Evolutionary conservation across 2,888 invertebrate genomes (phyloP).

Genomic region (Pollenia amentaria): DNA sequence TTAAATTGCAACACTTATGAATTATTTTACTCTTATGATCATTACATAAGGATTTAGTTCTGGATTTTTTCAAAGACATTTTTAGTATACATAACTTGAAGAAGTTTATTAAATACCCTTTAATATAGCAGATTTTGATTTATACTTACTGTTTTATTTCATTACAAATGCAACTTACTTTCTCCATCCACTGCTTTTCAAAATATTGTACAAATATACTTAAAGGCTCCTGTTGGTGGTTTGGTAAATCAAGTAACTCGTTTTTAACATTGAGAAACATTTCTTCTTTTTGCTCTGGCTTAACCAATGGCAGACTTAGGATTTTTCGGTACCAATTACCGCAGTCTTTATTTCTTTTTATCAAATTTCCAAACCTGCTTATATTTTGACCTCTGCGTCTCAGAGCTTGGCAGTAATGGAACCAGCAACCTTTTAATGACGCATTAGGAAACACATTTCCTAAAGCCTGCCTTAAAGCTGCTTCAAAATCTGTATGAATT

Average conservation of each 20-base stretch:
- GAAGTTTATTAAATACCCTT: too few species aligned
- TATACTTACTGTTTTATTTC: too few species aligned
- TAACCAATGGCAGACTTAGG: neutral
- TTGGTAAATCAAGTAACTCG: neutral
- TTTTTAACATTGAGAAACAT: conserved; percentile 18
- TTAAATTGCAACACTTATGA: neutral
- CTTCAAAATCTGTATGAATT: neutral
- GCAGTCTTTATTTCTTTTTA: neutral
- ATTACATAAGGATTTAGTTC: too few species aligned
- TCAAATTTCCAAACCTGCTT: neutral
- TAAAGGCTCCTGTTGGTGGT: neutral
- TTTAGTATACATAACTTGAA: too few species aligned
- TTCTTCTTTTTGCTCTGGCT: conserved; percentile 19
- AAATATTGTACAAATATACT: conserved; percentile 2
- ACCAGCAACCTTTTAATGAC: too few species aligned
- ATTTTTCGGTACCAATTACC: neutral
- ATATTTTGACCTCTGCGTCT: too few species aligned
- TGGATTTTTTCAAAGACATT: too few species aligned
- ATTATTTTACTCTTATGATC: too few species aligned
- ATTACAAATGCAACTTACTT: too few species aligned
- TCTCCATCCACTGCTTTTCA: conserved; percentile 19
- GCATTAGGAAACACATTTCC: neutral
- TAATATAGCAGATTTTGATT: too few species aligned
- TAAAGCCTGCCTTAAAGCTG: neutral
- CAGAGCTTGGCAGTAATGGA: too few species aligned